Evolutionary conservation across 2,113 vertebrate species (phyloP).

Genomic region (Oplegnathus fasciatus): DNA sequence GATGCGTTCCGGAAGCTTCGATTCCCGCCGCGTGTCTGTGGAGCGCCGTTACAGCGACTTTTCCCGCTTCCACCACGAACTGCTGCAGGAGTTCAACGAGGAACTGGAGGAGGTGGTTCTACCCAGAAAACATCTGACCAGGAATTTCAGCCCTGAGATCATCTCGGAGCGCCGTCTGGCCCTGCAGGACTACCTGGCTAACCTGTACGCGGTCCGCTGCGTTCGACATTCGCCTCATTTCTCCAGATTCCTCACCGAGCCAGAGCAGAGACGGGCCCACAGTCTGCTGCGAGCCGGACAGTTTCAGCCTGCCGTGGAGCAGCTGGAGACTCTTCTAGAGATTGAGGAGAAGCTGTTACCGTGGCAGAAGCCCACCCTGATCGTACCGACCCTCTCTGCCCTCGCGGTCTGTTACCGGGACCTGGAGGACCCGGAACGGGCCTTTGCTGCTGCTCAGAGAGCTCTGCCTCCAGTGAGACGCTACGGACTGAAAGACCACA

Average conservation of each 20-base stretch:
- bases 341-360: constrained; percentile 89
- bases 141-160: constrained; percentile 88
- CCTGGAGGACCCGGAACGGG: constrained; percentile 84
- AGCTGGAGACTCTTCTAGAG: constrained; percentile 82
- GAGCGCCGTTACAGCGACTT: constrained; percentile 94
- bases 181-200: constrained; percentile 90
- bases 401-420: constrained; percentile 90
- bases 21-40: constrained; percentile 85
- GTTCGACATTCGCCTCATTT: constrained; percentile 86
- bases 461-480: constrained; percentile 82
- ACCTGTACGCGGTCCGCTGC: constrained; percentile 84
- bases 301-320: constrained; percentile 85
- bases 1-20: constrained; percentile 93
- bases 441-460: constrained; percentile 86
- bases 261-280: constrained; percentile 87
- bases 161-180: constrained; percentile 89
- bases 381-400: constrained; percentile 89
- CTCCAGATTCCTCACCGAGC: constrained; percentile 87
- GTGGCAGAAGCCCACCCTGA: constrained; percentile 78
- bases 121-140: constrained; percentile 87
- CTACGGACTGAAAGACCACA: constrained; percentile 83
- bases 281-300: constrained; percentile 89
- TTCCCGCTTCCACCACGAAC: constrained; percentile 85
- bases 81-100: constrained; percentile 87
- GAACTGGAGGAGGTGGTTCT: constrained; percentile 92